Evolutionary conservation across 1,140 invertebrate genomes (phyloP), one percentile per base, ranked within the genome.

Genomic region (Drosophila bifasciata): DNA sequence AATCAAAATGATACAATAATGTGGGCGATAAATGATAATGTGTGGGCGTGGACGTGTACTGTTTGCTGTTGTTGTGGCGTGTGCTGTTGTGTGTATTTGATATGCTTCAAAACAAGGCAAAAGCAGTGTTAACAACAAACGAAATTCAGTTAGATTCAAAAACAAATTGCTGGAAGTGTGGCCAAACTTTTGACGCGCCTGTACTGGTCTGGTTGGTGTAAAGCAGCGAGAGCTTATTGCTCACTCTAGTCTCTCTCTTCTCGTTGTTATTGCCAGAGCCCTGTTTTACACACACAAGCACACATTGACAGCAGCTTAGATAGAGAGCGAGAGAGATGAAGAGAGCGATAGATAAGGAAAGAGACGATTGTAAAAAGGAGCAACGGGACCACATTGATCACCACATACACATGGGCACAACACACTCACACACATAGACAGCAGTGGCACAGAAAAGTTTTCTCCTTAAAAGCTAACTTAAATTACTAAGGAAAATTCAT

Each of bases 391-490:
- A 32, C 28, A 32, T 32, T 32, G 28, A 32, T 13, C 32, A 4
- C 32, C 32, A 36, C 32, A 36, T 4, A 36, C 32, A 13, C 11
- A 36, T 36, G 32, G 32, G 3, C 11, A 76, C 64, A 55, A 28
- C 75, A 40, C 74, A 72, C 59, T 57, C 55, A 62, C 57, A 40
- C 58, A 53, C 72, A 44, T 21, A 43, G 63, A 46, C 8, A 32
- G 41, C 21, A 68, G 19, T 53, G 51, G 25, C 60, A 48, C 51
- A 52, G 46, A 72, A 58, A 53, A 45, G 23, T 39, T 53, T 41
- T 40, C 39, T 61, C 41, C 61, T 79, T 83, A 45, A 71, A 74
- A 69, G 63, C 80, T 85, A 84, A 85, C 80, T 84, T 84, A 84
- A 76, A 60, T 52, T 56, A 61, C 60, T 44, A 55, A 67, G 53